A percentile compares a stretch with the other conserved stretches of the same genome.
Evolutionary conservation across 2,888 invertebrate species (phyloP).

Genomic region (Macrostomum cliftonense): DNA sequence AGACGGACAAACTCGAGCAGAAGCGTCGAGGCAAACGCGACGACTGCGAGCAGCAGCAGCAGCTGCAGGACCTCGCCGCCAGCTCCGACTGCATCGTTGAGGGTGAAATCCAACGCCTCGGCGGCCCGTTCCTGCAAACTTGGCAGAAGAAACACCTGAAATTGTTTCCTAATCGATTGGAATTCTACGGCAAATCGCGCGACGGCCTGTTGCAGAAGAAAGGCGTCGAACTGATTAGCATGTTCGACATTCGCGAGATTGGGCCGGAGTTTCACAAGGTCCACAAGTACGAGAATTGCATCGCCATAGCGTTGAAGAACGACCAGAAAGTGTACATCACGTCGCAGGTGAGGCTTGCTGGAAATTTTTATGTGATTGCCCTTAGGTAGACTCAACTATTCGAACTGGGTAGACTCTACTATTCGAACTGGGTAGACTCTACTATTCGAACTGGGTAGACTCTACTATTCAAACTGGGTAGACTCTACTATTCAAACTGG

Average conservation of each 20-base stretch:
- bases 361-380: too few relatives aligned
- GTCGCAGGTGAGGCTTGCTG: slow-evolving; percentile 62
- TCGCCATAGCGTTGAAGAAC: slow-evolving; percentile 75
- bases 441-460: too few relatives aligned
- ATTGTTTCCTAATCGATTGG: slow-evolving; percentile 52
- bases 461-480: too few relatives aligned
- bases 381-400: too few relatives aligned
- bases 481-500: too few relatives aligned
- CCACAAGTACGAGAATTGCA: slow-evolving; percentile 86
- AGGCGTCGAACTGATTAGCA: slow-evolving; percentile 50
- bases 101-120: slow-evolving; percentile 95
- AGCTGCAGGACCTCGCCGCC: too few relatives aligned
- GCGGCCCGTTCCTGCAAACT: slow-evolving; percentile 91
- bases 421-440: too few relatives aligned
- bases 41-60: too few relatives aligned
- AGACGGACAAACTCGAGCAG: slow-evolving; percentile 84
- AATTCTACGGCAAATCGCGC: slow-evolving; percentile 54
- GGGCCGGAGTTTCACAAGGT: slow-evolving; percentile 74
- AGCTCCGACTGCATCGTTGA: slow-evolving; percentile 89
- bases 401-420: too few relatives aligned
- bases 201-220: slow-evolving; percentile 36
- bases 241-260: slow-evolving; percentile 92
- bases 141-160: slow-evolving; percentile 95
- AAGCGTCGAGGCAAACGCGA: slow-evolving; percentile 45
- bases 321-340: slow-evolving; percentile 77